Conservation (phyloP, 2,888 invertebrate genomes). For the Bimastos eiseni region DNA sequence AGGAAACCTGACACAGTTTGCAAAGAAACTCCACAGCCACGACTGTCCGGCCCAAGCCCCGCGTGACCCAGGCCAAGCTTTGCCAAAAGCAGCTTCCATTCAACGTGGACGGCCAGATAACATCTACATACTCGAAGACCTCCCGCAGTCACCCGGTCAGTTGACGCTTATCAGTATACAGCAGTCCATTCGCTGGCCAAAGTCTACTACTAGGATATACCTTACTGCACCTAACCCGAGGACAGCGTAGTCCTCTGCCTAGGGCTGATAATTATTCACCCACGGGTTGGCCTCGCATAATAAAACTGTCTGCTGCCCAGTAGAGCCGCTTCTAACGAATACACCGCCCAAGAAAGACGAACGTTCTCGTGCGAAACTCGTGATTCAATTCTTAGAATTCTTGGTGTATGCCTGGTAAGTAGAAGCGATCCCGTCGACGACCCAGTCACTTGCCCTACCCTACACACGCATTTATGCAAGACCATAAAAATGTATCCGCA, state of each 20-base stretch:
- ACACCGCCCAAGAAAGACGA: neutral
- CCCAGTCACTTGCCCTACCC: neutral
- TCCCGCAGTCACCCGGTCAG: neutral
- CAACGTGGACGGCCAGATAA: neutral
- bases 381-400: slow-evolving; percentile 13
- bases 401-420: slow-evolving; percentile 1
- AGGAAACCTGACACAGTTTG: slow-evolving; percentile 17
- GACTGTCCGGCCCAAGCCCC: neutral
- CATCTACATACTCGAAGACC: neutral
- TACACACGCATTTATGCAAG: neutral
- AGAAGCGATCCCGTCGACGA: neutral
- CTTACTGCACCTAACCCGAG: neutral
- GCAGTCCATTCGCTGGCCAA: slow-evolving; percentile 5
- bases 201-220: slow-evolving; percentile 6
- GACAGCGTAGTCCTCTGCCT: neutral
- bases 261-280: slow-evolving; percentile 13
- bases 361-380: neutral
- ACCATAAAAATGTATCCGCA: neutral
- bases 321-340: neutral
- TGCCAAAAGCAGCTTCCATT: neutral
- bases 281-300: neutral
- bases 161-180: neutral
- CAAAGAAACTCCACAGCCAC: neutral
- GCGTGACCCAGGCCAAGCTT: neutral
- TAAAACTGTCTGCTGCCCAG: neutral